These are phyloP conservation scores for Aptenodytes patagonicus DNA, from an alignment of 2,113 vertebrate genomes.

Conservation along the genomic window DNA sequence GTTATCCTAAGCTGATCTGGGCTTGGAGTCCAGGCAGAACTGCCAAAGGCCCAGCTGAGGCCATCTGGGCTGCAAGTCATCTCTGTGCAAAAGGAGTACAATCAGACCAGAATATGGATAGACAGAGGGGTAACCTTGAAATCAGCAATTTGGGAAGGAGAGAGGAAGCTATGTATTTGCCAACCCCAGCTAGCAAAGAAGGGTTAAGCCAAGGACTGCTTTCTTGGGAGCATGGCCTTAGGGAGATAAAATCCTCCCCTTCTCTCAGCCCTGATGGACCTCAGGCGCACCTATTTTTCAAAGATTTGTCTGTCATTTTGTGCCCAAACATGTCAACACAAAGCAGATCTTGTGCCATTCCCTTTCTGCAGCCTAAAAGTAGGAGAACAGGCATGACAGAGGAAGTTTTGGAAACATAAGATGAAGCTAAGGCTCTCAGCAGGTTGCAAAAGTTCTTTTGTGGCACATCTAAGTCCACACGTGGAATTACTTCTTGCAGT, in stretches of 20 bases:
- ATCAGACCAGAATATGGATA: not conserved
- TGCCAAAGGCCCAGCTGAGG: slow-evolving; percentile 39
- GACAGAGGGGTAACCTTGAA: slow-evolving; percentile 32
- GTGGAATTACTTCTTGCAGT: not conserved
- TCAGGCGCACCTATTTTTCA: not conserved
- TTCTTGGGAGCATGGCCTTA: not conserved
- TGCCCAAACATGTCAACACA: not conserved
- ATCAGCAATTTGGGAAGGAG: not conserved
- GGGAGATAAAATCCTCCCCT: not conserved
- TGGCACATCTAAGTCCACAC: not conserved
- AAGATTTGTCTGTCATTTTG: not conserved
- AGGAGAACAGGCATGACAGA: not conserved
- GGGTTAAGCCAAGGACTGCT: not conserved
- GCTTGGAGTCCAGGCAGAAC: not conserved
- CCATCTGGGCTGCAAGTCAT: slow-evolving; percentile 32
- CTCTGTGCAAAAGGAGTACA: not conserved
- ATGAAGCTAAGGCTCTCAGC: not conserved
- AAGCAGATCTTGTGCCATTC: not conserved
- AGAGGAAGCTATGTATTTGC: not conserved
- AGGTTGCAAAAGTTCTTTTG: not conserved
- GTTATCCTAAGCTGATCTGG: not conserved
- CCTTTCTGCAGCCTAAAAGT: not conserved
- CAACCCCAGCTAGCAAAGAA: not conserved
- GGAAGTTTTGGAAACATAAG: not conserved
- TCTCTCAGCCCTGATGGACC: not conserved